Evolutionary conservation across 53 echinoderm and acorn worm genomes (phyloP).

Genomic region (Pentamera pediparva): DNA sequence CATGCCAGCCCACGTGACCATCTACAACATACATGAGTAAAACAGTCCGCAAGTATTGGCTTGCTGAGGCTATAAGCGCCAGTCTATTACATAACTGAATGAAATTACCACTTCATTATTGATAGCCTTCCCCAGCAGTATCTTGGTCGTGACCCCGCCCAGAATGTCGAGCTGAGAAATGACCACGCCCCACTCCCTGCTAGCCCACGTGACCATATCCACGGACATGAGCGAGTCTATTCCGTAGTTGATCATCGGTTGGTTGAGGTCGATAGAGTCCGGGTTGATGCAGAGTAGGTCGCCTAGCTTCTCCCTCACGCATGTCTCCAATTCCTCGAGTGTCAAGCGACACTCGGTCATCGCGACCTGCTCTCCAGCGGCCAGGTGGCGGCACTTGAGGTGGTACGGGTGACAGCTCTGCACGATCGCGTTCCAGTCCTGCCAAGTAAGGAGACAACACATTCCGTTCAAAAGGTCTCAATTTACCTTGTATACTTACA

Average conservation of each 20-base stretch:
- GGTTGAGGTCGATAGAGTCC: slow-evolving; percentile 78
- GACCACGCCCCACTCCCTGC: slow-evolving; percentile 68
- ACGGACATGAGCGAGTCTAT: slow-evolving; percentile 95
- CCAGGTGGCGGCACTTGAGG: slow-evolving; percentile 81
- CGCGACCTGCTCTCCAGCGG: slow-evolving; percentile 49
- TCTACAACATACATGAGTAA: slow-evolving; percentile 86
- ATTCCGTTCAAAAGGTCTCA: not conserved
- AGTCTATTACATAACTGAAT: no score
- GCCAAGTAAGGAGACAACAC: not conserved
- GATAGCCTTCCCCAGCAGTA: slow-evolving; percentile 68
- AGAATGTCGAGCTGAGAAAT: slow-evolving; percentile 94
- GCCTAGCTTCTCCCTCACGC: slow-evolving; percentile 74
- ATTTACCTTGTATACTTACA: not conserved
- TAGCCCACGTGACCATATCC: slow-evolving; percentile 98
- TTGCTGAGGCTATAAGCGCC: no score
- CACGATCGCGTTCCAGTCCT: slow-evolving; percentile 76
- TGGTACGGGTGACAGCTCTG: slow-evolving; percentile 38
- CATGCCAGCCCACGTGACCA: slow-evolving; percentile 86
- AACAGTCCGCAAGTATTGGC: no score
- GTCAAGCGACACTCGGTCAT: slow-evolving; percentile 49
- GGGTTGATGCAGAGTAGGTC: slow-evolving; percentile 77
- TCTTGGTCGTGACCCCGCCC: slow-evolving; percentile 70
- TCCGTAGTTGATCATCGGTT: slow-evolving; percentile 95
- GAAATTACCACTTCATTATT: slow-evolving; percentile 58
- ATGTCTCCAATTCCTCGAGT: slow-evolving; percentile 61